Percentiles rank a stretch among this genome's conserved stretches.
phyloP scores from a whole-genome alignment of 2,113 vertebrate species.

The Lethenteron camtschaticum region DNA sequence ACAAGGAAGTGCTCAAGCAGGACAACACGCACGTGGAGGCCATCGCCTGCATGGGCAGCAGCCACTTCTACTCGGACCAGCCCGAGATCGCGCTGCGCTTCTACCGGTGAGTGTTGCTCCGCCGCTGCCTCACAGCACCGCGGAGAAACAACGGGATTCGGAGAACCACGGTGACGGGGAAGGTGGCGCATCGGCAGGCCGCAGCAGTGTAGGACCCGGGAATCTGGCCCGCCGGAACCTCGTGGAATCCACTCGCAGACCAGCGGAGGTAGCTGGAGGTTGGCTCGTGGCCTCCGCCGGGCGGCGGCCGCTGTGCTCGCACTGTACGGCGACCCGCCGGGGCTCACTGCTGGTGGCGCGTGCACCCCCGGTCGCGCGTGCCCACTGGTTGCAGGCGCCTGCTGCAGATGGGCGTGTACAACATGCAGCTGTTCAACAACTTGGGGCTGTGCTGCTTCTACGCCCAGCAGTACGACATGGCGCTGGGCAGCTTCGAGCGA shows the following conservation, averaged over 20 bases:
- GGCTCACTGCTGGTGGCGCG: too few relatives aligned
- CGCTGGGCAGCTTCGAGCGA: slow-evolving; percentile 70
- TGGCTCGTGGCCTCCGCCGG: too few relatives aligned
- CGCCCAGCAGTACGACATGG: slow-evolving; percentile 95
- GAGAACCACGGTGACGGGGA: too few relatives aligned
- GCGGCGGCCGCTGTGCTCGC: too few relatives aligned
- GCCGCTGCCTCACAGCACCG: too few relatives aligned
- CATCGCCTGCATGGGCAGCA: slow-evolving; percentile 84
- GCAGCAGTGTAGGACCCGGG: too few relatives aligned
- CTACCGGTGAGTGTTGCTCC: slow-evolving; percentile 40
- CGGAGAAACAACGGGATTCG: too few relatives aligned
- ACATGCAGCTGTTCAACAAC: slow-evolving; percentile 91
- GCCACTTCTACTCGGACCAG: slow-evolving; percentile 89
- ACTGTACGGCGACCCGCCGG: too few relatives aligned
- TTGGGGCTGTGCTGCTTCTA: slow-evolving; percentile 92
- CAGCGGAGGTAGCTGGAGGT: too few relatives aligned
- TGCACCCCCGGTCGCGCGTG: neutral
- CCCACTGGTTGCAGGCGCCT: slow-evolving; percentile 39
- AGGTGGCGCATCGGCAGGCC: too few relatives aligned
- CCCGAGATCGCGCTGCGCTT: slow-evolving; percentile 80
- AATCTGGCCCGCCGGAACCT: too few relatives aligned
- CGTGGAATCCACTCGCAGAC: too few relatives aligned
- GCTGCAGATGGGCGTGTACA: slow-evolving; percentile 90
- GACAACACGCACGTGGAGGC: slow-evolving; percentile 88
- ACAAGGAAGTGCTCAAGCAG: slow-evolving; percentile 79